Evolutionary conservation across 2,888 invertebrate genomes (phyloP).

Genomic region (Harpalus rufipes): DNA sequence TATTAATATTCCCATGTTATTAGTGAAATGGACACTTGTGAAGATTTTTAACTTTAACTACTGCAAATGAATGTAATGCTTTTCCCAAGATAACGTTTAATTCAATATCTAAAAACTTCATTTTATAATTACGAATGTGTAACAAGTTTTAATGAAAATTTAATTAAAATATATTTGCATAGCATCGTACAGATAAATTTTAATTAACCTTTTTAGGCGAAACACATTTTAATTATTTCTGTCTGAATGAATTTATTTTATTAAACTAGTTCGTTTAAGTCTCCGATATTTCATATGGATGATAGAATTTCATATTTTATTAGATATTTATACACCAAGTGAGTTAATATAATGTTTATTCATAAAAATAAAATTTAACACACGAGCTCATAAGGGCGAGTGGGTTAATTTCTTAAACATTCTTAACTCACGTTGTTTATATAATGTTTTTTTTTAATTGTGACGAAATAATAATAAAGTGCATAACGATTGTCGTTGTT

Average conservation of each 20-base stretch:
- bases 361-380: too few species aligned
- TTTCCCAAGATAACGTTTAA: neutral
- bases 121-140: neutral
- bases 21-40: neutral
- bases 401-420: too few species aligned
- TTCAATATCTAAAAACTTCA: conserved; percentile 4
- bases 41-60: neutral
- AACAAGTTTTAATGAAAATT: neutral
- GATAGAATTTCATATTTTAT: too few species aligned
- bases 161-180: conserved; percentile 7
- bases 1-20: neutral
- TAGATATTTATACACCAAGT: too few species aligned
- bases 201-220: conserved; percentile 6
- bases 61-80: neutral
- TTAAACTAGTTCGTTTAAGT: neutral
- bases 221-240: conserved; percentile 7
- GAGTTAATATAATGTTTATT: too few species aligned
- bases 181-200: neutral
- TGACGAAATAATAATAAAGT: too few species aligned
- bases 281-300: neutral
- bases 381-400: too few species aligned
- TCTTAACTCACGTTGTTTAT: too few species aligned
- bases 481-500: too few species aligned
- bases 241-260: conserved; percentile 1
- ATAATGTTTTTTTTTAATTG: too few species aligned